Conservation (phyloP, 2,888 invertebrate genomes). For the Antheraea assamensis region DNA sequence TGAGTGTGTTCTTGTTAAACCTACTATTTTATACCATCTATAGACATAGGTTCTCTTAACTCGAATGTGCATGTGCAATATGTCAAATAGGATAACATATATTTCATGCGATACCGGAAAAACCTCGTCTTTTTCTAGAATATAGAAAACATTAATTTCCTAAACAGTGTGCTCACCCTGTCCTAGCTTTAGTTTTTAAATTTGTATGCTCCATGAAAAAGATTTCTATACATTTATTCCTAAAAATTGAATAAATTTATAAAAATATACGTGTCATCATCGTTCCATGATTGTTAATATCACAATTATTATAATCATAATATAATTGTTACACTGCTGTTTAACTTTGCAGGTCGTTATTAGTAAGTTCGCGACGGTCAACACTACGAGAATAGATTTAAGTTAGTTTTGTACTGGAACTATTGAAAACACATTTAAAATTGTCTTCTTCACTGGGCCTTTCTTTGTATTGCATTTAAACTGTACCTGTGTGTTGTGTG, state of each 20-base stretch:
- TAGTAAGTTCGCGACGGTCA: slow-evolving; percentile 76
- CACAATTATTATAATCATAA: slow-evolving; percentile 19
- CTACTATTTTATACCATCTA: too few species aligned
- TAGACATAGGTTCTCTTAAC: too few species aligned
- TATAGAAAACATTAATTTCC: neutral
- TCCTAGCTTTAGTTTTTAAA: neutral
- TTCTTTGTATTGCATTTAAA: slow-evolving; percentile 29
- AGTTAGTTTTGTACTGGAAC: slow-evolving; percentile 61
- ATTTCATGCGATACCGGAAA: neutral
- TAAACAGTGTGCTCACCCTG: slow-evolving; percentile 3
- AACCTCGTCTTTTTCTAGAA: neutral
- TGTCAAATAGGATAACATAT: neutral
- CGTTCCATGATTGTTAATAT: neutral
- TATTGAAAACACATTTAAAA: slow-evolving; percentile 53
- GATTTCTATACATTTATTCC: neutral
- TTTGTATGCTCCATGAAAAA: neutral
- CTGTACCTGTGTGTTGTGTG: slow-evolving; percentile 47
- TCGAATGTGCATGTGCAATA: neutral
- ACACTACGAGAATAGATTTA: slow-evolving; percentile 63
- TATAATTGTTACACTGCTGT: slow-evolving; percentile 73
- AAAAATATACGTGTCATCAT: neutral
- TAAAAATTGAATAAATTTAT: neutral
- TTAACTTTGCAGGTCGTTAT: slow-evolving; percentile 83
- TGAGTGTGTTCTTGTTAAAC: too few species aligned
- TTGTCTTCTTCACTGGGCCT: slow-evolving; percentile 32